Evolutionary conservation across 2,113 vertebrate genomes (phyloP), one percentile per base, ranked within the genome.

Genomic region (Synodontis membranacea): DNA sequence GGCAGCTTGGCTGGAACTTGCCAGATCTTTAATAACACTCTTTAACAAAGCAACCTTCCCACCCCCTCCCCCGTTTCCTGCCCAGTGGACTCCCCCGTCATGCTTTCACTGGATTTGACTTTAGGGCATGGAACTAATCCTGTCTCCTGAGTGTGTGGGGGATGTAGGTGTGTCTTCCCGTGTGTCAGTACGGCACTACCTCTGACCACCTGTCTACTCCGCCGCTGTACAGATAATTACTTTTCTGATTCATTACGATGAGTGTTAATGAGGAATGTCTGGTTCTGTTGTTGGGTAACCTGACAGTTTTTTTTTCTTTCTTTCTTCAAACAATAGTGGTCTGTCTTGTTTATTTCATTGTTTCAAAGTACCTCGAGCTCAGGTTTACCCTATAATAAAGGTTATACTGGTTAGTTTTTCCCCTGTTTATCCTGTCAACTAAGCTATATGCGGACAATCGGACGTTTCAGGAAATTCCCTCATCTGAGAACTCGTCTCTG

Each of bases 11-110:
- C 80, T 62, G 34, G 72, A 68, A 84, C 62, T 70, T 64, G 74
- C 52, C 62, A 52, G 66, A 88, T 66, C 85, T 87, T 82, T 89
- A 83, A 89, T 85, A 87, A 87, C 83, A 62, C 21, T 84, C 64
- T 89, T 83, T 84, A 86, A 79, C 68, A 89, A 86, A 74, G 83
- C 62, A 50, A 0, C 48, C 80, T 25, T 54, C 78, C 52, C 58
- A 31, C 52, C 52, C 58, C 64, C 42, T n/a, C 60, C 28, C 37
- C 52, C 80, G 78, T 80, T 89, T 89, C 88, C 88, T 89, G 84
- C 50, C 37, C 83, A 25, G 23, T 82, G 68, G 86, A 62, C 66
- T 72, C 56, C 52, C 84, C 80, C 83, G 50, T 52, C 82, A 86
- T 86, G 83, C 86, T 74, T 86, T 89, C 84, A 87, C 88, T 80